A percentile compares a stretch with the other conserved stretches of the same genome.
phyloP scores from a whole-genome alignment of 2,888 invertebrate species.

The Oligia strigilis region DNA sequence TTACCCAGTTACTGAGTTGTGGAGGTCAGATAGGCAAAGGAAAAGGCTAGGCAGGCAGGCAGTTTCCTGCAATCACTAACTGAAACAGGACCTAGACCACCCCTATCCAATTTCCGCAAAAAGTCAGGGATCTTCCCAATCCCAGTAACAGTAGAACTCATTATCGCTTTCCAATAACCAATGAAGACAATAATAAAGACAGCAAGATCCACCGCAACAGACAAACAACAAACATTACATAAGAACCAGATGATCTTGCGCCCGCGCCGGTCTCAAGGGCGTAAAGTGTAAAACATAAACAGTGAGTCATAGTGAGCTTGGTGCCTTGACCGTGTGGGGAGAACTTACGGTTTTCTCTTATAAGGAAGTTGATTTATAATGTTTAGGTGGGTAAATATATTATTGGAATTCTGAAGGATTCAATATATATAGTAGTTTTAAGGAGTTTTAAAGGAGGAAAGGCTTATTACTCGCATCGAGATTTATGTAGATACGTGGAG shows the following conservation, averaged over 20 bases:
- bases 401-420: neutral
- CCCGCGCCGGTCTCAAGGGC: conserved; percentile 52
- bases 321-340: conserved; percentile 51
- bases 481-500: neutral
- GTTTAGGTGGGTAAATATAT: neutral
- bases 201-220: conserved; percentile 36
- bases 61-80: neutral
- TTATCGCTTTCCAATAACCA: conserved; percentile 12
- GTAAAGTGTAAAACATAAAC: conserved; percentile 52
- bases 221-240: conserved; percentile 59
- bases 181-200: conserved; percentile 32
- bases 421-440: neutral
- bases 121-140: neutral
- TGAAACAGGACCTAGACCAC: neutral
- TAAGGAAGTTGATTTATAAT: conserved; percentile 6
- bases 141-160: neutral
- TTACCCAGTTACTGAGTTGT: too few species aligned
- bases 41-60: too few species aligned
- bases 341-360: conserved; percentile 18
- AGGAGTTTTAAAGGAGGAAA: neutral
- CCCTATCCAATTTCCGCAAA: neutral
- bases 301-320: conserved; percentile 51
- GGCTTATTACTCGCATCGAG: neutral
- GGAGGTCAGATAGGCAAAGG: too few species aligned
- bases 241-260: conserved; percentile 53